These are phyloP conservation scores for Bos indicus DNA, from an alignment of 2,113 vertebrate species.

Conservation along the genomic window DNA sequence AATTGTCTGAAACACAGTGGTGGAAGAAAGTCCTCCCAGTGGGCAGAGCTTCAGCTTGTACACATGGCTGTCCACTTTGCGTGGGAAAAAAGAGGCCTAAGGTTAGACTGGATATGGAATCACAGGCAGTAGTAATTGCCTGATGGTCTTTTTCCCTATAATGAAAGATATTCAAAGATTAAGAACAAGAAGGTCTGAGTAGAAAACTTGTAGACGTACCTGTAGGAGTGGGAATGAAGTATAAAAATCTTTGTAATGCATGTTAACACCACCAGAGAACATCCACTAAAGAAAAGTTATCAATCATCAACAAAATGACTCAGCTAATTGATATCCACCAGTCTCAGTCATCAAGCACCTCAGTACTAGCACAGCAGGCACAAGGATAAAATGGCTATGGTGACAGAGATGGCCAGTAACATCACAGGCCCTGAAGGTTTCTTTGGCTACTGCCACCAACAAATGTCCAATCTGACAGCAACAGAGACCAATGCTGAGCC, in stretches of 20 bases:
- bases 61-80: not conserved
- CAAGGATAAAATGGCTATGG: not conserved
- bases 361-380: not conserved
- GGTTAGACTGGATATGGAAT: not conserved
- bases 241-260: not conserved
- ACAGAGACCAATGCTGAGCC: not conserved
- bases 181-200: not conserved
- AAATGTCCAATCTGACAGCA: not conserved
- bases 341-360: not conserved
- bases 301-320: not conserved
- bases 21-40: not conserved
- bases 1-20: not conserved
- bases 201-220: not conserved
- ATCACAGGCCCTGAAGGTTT: not conserved
- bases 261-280: not conserved
- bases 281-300: not conserved
- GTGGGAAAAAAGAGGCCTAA: not conserved
- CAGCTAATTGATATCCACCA: not conserved
- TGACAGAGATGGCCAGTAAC: not conserved
- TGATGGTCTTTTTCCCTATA: not conserved
- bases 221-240: not conserved
- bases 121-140: not conserved
- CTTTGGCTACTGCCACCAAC: not conserved
- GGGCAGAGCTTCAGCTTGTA: not conserved
- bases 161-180: not conserved